These are phyloP conservation scores for Rhingia campestris DNA, from an alignment of 2,888 invertebrate genomes.

Conservation along the genomic window DNA sequence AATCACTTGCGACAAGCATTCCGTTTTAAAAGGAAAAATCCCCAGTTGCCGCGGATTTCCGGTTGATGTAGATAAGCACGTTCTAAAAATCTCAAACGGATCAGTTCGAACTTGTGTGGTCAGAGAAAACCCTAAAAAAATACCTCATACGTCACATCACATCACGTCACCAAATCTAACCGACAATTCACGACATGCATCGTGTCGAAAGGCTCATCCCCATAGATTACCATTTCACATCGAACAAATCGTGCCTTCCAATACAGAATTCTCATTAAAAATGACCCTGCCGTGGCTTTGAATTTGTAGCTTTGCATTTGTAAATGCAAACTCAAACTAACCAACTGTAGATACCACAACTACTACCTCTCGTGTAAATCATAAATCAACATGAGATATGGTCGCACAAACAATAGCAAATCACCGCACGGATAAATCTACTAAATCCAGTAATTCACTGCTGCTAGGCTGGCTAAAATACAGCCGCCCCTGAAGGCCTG, in stretches of 20 bases:
- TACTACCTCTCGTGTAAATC: constrained; percentile 25
- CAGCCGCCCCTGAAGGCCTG: neutral
- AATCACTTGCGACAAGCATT: too few relatives aligned
- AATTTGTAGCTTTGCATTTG: neutral
- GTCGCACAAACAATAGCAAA: constrained; percentile 21
- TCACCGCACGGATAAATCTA: constrained; percentile 46
- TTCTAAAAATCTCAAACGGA: too few relatives aligned
- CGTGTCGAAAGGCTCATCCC: constrained; percentile 15
- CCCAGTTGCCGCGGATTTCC: too few relatives aligned
- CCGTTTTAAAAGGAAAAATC: too few relatives aligned
- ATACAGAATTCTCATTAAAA: constrained; percentile 22
- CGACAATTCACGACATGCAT: constrained; percentile 23
- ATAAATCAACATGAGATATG: constrained; percentile 50
- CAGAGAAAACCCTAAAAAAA: neutral
- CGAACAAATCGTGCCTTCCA: constrained; percentile 19
- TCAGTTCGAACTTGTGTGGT: too few relatives aligned
- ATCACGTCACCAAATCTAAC: neutral
- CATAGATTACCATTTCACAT: neutral
- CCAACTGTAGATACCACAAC: neutral
- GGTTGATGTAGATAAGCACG: too few relatives aligned
- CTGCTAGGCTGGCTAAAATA: constrained; percentile 5
- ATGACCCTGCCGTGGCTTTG: neutral
- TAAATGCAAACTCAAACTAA: neutral
- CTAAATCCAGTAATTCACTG: constrained; percentile 46
- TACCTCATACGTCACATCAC: constrained; percentile 21